Evolutionary conservation across 2,797 vertebrate species (phyloP).

Genomic region (Falco naumanni): DNA sequence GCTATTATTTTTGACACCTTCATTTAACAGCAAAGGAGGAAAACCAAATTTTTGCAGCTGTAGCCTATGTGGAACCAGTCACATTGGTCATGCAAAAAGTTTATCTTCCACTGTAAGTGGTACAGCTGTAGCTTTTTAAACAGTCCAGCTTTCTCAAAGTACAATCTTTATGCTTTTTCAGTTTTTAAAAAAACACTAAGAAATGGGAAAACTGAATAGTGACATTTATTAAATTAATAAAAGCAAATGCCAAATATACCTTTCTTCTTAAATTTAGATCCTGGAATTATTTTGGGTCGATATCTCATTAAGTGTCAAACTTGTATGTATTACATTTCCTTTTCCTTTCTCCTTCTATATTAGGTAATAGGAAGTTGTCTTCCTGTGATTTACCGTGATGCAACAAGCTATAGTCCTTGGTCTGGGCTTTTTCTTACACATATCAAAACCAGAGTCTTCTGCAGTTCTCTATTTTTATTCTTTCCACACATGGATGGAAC

Average conservation of each 20-base stretch:
- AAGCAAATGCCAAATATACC: background rate
- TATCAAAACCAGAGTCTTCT: background rate
- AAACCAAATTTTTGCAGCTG: background rate
- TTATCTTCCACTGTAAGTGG: background rate
- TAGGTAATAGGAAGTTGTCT: background rate
- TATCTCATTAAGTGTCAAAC: background rate
- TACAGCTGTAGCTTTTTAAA: background rate
- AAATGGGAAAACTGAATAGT: background rate
- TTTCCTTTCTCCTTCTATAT: background rate
- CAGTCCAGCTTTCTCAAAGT: background rate
- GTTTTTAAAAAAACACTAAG: background rate
- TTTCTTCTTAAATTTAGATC: background rate
- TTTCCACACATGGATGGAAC: background rate
- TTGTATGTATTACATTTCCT: background rate
- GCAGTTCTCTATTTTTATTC: constrained; percentile 28
- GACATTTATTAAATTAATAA: background rate
- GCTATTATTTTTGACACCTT: background rate
- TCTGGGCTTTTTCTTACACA: background rate
- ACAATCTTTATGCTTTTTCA: background rate
- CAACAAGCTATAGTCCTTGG: background rate
- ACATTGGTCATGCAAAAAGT: background rate
- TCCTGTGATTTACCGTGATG: background rate
- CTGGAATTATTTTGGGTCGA: background rate
- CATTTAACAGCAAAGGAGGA: background rate
- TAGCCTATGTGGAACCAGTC: background rate